Percentiles rank a stretch among this genome's conserved stretches.
Evolutionary conservation across 2,797 vertebrate species (phyloP).

Genomic region (Enteromius mattozi): DNA sequence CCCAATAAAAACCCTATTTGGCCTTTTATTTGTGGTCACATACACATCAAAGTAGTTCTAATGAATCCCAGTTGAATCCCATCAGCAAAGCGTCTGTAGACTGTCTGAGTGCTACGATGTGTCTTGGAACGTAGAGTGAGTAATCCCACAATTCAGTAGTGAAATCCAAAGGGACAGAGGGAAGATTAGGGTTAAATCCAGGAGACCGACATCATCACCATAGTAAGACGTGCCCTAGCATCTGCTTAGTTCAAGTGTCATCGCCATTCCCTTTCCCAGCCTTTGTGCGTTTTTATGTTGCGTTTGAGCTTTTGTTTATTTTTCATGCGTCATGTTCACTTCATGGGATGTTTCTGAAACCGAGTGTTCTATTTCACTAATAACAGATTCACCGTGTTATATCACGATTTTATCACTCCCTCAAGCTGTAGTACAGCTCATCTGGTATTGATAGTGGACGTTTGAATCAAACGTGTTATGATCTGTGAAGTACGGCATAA

Average conservation of each 20-base stretch:
- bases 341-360: not conserved
- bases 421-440: not conserved
- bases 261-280: not conserved
- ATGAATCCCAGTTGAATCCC: slow-evolving; percentile 1
- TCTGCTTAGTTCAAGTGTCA: slow-evolving; percentile 13
- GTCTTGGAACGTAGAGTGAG: not conserved
- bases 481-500: not conserved
- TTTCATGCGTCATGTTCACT: not conserved
- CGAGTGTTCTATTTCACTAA: not conserved
- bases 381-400: not conserved
- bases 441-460: not conserved
- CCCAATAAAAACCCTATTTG: not conserved
- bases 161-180: not conserved
- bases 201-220: not conserved
- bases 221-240: not conserved
- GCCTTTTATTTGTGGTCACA: not conserved
- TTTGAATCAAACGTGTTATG: slow-evolving; percentile 4
- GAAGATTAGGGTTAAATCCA: slow-evolving; percentile 8
- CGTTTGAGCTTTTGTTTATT: not conserved
- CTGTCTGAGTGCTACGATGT: not conserved
- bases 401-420: not conserved
- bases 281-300: not conserved
- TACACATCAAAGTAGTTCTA: slow-evolving; percentile 20
- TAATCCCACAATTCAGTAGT: slow-evolving; percentile 6
- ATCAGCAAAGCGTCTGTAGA: not conserved